phyloP scores from a whole-genome alignment of 2,888 invertebrate species.

The Noctua pronuba region DNA sequence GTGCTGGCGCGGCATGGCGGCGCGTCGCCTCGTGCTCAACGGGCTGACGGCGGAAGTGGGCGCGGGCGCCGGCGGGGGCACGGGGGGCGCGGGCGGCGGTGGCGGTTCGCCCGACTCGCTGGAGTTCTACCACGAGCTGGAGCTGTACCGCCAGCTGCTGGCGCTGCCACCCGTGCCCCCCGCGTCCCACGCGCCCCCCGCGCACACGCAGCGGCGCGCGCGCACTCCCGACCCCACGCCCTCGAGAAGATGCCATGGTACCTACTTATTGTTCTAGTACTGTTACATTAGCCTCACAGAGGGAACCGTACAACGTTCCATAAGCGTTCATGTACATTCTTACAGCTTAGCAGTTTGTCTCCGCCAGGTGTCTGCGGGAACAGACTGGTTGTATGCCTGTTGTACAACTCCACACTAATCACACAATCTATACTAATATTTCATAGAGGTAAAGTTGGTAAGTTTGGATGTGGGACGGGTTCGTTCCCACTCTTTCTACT shows the following conservation, averaged over 20 bases:
- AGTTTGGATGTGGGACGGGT: not conserved
- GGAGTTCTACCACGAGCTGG: conserved; percentile 87
- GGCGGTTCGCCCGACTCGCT: conserved; percentile 76
- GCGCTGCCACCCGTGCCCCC: conserved; percentile 73
- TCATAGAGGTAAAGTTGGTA: not conserved
- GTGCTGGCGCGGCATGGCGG: conserved; percentile 59
- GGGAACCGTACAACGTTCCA: not conserved
- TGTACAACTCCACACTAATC: not conserved
- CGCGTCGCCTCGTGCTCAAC: conserved; percentile 86
- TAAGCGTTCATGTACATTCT: not conserved
- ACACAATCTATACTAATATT: not conserved
- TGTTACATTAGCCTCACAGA: not conserved
- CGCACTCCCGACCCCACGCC: conserved; percentile 66
- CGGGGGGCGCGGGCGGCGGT: conserved; percentile 55
- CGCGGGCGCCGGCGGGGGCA: conserved; percentile 58
- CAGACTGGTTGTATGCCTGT: not conserved
- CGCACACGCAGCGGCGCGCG: conserved; percentile 53
- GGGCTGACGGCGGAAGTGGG: conserved; percentile 86
- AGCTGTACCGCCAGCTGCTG: conserved; percentile 85
- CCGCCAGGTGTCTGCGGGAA: not conserved
- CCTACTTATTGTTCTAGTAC: not conserved
- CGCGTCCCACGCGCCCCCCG: conserved; percentile 24
- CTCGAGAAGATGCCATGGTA: conserved; percentile 53
- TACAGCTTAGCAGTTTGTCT: not conserved
- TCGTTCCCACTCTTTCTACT: no score